These are phyloP conservation scores for Luffia ferchaultella DNA, from an alignment of 2,888 invertebrate genomes.

Conservation along the genomic window DNA sequence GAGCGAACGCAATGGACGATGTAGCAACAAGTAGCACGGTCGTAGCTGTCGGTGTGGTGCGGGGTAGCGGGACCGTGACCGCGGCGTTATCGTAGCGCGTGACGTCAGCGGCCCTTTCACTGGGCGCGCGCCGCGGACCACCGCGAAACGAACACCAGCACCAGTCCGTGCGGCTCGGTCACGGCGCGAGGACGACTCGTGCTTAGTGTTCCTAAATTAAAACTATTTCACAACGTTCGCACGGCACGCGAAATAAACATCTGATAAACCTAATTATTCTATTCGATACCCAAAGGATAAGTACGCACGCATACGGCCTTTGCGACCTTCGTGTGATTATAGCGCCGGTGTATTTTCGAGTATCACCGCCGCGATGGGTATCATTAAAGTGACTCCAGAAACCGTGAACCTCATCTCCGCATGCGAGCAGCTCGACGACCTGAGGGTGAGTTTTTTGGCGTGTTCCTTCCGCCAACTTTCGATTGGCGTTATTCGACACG, in stretches of 20 bases:
- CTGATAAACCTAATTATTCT: neutral
- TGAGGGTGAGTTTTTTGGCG: conserved; percentile 43
- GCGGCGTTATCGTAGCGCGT: conserved; percentile 53
- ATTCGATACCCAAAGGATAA: neutral
- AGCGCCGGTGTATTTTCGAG: neutral
- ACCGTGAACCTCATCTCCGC: conserved; percentile 49
- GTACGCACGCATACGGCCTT: conserved; percentile 36
- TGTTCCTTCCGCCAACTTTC: too few species aligned
- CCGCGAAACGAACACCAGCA: conserved; percentile 21
- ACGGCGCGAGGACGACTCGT: conserved; percentile 53
- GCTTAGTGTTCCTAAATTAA: conserved; percentile 46
- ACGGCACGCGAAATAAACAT: neutral
- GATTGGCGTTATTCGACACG: too few species aligned
- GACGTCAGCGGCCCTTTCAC: conserved; percentile 68
- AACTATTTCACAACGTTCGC: conserved; percentile 15
- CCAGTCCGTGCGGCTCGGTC: conserved; percentile 64
- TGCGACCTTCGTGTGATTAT: conserved; percentile 33
- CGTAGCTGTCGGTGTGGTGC: conserved; percentile 18
- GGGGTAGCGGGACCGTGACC: conserved; percentile 21
- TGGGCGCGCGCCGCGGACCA: conserved; percentile 40
- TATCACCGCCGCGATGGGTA: conserved; percentile 35
- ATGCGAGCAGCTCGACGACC: conserved; percentile 58
- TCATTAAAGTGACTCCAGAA: conserved; percentile 54
- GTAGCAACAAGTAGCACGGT: conserved; percentile 51
- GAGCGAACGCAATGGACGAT: conserved; percentile 29